Percentiles rank a stretch among this genome's conserved stretches.
These are phyloP conservation scores for Ptilodon capucinus DNA, from an alignment of 2,888 invertebrate species.

Conservation along the genomic window DNA sequence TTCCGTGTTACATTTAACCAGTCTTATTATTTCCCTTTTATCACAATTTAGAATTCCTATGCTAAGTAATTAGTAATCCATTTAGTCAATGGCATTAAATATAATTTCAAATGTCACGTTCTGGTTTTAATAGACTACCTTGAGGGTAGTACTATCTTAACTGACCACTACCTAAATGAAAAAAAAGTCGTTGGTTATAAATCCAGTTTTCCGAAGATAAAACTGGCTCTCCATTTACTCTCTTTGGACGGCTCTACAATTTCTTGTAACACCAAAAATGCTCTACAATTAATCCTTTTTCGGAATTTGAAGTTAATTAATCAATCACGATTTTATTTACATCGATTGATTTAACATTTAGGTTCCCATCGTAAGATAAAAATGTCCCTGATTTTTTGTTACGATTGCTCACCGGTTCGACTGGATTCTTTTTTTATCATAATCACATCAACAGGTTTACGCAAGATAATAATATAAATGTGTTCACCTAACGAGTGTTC, in stretches of 20 bases:
- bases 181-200: too few species aligned
- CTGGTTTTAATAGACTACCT: too few species aligned
- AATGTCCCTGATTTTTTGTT: slow-evolving; percentile 35
- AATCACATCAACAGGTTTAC: slow-evolving; percentile 39
- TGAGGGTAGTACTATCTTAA: too few species aligned
- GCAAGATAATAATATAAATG: slow-evolving; percentile 16
- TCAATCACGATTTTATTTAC: slow-evolving; percentile 30
- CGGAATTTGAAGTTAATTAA: slow-evolving; percentile 23
- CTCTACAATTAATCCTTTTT: slow-evolving; percentile 9
- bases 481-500: slow-evolving; percentile 21
- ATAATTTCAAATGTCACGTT: too few species aligned
- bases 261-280: slow-evolving; percentile 1
- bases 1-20: too few species aligned
- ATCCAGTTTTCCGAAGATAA: not conserved
- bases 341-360: slow-evolving; percentile 29
- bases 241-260: not conserved
- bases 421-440: slow-evolving; percentile 34
- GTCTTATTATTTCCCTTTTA: too few species aligned
- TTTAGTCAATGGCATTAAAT: too few species aligned
- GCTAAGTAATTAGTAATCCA: too few species aligned
- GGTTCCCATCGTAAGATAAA: slow-evolving; percentile 39
- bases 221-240: not conserved
- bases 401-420: slow-evolving; percentile 31
- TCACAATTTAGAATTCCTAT: too few species aligned
- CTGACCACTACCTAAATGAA: too few species aligned